phyloP scores from a whole-genome alignment of 2,113 vertebrate species.

The Cololabis saira region DNA sequence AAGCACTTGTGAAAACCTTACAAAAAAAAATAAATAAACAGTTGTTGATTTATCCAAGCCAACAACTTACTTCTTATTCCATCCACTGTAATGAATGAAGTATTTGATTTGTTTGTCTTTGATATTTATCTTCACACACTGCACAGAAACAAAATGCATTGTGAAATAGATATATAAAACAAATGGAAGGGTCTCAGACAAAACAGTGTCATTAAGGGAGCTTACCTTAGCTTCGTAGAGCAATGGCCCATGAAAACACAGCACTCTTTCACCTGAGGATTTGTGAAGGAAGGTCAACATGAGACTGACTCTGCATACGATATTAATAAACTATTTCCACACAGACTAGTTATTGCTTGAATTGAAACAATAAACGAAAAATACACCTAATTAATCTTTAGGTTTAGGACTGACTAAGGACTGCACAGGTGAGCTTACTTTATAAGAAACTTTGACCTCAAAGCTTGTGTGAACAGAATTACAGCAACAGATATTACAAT shows the following conservation, averaged over 20 bases:
- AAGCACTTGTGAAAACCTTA: background rate
- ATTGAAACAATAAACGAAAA: too few species aligned
- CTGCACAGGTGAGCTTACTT: too few species aligned
- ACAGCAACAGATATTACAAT: too few species aligned
- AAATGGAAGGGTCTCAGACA: conserved; percentile 1
- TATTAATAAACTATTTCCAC: too few species aligned
- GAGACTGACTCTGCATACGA: background rate
- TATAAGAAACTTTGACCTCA: too few species aligned
- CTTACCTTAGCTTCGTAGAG: conserved; percentile 99
- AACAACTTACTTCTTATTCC: conserved; percentile 98
- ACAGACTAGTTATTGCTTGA: too few species aligned
- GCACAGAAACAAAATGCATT: conserved; percentile 64
- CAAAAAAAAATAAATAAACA: background rate
- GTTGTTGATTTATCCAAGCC: background rate
- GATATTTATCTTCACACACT: conserved; percentile 99
- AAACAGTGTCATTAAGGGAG: background rate
- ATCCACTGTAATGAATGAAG: conserved; percentile 99
- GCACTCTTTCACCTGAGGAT: conserved; percentile 94
- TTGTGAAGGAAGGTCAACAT: conserved; percentile 19
- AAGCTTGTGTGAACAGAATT: too few species aligned
- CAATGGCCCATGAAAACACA: conserved; percentile 99
- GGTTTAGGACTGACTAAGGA: too few species aligned
- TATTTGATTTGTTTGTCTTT: conserved; percentile 99
- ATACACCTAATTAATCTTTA: too few species aligned
- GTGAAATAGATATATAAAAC: background rate